Evolutionary conservation across 37 sponge, comb jelly and placozoan species (phyloP).

Genomic region (Cliona cf. orientalis): DNA sequence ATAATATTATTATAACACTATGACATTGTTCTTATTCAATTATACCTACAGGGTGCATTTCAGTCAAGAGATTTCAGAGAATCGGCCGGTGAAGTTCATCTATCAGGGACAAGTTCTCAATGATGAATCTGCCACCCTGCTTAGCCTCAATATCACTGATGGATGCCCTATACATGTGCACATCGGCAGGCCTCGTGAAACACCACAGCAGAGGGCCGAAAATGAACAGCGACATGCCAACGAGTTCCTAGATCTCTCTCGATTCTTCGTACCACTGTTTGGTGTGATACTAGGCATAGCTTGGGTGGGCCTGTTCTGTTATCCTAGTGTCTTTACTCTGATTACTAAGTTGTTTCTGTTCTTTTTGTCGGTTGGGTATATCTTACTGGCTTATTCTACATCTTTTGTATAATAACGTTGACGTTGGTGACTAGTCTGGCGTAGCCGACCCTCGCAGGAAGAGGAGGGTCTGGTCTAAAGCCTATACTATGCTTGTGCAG

Average conservation of each 20-base stretch:
- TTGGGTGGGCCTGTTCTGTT: constrained; percentile 49
- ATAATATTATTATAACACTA: too few relatives aligned
- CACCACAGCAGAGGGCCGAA: not conserved
- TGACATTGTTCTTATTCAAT: not conserved
- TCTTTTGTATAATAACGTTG: too few relatives aligned
- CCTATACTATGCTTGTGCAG: too few relatives aligned
- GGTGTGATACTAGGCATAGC: constrained; percentile 61
- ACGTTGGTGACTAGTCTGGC: too few relatives aligned
- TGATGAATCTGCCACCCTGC: constrained; percentile 38
- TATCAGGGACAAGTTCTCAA: constrained; percentile 45
- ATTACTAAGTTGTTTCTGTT: constrained; percentile 52
- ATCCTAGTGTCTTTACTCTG: constrained; percentile 51
- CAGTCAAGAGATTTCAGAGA: constrained; percentile 19
- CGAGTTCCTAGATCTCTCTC: constrained; percentile 49
- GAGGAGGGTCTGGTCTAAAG: too few relatives aligned
- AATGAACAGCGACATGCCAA: not conserved
- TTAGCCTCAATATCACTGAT: constrained; percentile 12
- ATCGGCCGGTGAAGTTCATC: constrained; percentile 61
- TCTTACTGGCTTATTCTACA: constrained; percentile 31
- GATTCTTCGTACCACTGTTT: constrained; percentile 60
- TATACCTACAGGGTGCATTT: constrained; percentile 60
- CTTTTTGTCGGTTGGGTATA: constrained; percentile 60
- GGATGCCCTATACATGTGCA: constrained; percentile 62
- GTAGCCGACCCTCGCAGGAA: too few relatives aligned
- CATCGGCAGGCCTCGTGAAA: constrained; percentile 39